These are phyloP conservation scores for Mayetiola destructor DNA, from an alignment of 2,888 invertebrate genomes.

Conservation along the genomic window DNA sequence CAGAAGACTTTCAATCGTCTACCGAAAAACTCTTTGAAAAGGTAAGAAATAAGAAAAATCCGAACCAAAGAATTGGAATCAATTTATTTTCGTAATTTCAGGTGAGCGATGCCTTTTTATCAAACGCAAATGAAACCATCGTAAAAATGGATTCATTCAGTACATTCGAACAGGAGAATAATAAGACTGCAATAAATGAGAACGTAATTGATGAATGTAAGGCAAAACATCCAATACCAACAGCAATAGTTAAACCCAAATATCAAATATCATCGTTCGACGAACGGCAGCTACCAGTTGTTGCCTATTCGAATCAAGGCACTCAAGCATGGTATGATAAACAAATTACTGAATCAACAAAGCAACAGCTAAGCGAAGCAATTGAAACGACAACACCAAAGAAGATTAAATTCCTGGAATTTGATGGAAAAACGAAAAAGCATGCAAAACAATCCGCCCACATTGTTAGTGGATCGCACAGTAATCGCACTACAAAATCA, in stretches of 20 bases:
- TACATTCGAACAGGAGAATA: not conserved
- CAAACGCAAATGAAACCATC: conserved; percentile 24
- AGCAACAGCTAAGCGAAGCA: not conserved
- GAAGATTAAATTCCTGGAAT: conserved; percentile 17
- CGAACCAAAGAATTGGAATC: not conserved
- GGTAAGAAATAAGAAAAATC: conserved; percentile 14
- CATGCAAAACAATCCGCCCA: conserved; percentile 10
- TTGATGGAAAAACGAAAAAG: conserved; percentile 18
- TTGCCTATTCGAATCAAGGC: conserved; percentile 21
- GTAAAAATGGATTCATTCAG: conserved; percentile 17
- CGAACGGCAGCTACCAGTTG: conserved; percentile 30
- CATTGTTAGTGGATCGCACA: conserved; percentile 7
- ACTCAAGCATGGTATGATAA: conserved; percentile 17
- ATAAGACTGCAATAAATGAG: too few species aligned
- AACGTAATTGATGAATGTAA: not conserved
- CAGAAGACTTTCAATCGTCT: too few species aligned
- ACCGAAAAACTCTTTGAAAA: conserved; percentile 15
- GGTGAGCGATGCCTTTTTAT: conserved; percentile 24
- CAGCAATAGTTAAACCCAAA: conserved; percentile 25
- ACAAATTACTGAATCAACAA: not conserved
- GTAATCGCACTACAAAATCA: conserved; percentile 1
- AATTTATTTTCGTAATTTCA: conserved; percentile 14
- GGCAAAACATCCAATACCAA: conserved; percentile 17
- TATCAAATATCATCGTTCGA: conserved; percentile 30
- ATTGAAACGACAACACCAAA: conserved; percentile 13